These are phyloP conservation scores for Epizoanthus illoricatus DNA, from an alignment of 92 coral and sea anemone species.

Conservation along the genomic window DNA sequence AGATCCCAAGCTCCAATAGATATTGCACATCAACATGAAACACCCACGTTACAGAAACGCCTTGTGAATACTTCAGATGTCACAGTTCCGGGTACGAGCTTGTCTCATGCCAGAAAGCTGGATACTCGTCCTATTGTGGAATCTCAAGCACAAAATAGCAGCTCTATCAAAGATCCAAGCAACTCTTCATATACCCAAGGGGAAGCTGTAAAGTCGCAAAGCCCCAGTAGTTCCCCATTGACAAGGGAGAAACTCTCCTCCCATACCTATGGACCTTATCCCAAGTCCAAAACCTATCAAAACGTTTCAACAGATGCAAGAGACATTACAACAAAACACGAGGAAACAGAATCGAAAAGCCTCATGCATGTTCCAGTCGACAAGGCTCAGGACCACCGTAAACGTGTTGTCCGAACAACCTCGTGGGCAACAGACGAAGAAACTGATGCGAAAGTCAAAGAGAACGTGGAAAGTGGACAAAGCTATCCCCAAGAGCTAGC, in stretches of 20 bases:
- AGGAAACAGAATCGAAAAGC: conserved; percentile 15
- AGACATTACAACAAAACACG: neutral
- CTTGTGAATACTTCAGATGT: neutral
- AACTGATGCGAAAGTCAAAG: neutral
- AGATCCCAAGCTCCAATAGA: neutral
- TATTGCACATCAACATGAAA: neutral
- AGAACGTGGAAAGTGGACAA: neutral
- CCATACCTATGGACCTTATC: neutral
- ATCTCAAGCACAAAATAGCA: neutral
- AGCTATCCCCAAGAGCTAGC: neutral
- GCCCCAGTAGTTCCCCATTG: neutral
- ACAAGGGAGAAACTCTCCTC: neutral
- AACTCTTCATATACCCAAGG: neutral
- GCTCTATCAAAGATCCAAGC: neutral
- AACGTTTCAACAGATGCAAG: neutral
- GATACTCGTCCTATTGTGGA: neutral
- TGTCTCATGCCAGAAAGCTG: neutral
- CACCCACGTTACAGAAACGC: neutral
- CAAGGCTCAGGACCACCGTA: neutral
- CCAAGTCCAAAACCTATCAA: neutral
- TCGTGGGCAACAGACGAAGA: conserved; percentile 27
- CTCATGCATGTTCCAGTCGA: conserved; percentile 21
- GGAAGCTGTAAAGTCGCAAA: neutral
- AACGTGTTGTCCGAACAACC: conserved; percentile 5
- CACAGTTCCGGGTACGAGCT: neutral